phyloP scores from a whole-genome alignment of 2,888 invertebrate species.

The Orthosia cruda region DNA sequence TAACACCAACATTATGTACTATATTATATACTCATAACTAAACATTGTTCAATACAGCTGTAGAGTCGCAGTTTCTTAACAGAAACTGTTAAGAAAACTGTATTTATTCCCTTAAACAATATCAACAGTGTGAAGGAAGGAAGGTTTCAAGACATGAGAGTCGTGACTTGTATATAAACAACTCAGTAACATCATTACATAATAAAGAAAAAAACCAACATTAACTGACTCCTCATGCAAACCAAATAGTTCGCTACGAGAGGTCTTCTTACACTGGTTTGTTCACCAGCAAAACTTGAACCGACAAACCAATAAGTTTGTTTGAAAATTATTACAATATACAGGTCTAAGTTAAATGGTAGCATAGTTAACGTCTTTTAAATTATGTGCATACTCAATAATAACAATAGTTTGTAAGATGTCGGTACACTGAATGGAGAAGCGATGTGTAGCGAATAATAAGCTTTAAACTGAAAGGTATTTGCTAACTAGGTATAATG shows the following conservation, averaged over 20 bases:
- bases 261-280: conserved; percentile 47
- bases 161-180: conserved; percentile 72
- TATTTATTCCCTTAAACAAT: conserved; percentile 63
- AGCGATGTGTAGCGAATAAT: conserved; percentile 54
- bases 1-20: conserved; percentile 1
- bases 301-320: conserved; percentile 32
- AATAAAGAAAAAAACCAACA: conserved; percentile 48
- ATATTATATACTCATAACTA: not conserved
- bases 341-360: conserved; percentile 61
- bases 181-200: conserved; percentile 61
- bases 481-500: conserved; percentile 22
- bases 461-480: conserved; percentile 39
- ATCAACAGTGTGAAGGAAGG: conserved; percentile 66
- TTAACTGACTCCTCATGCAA: conserved; percentile 30
- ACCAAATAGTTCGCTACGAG: conserved; percentile 9
- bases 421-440: conserved; percentile 48
- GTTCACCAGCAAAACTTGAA: conserved; percentile 36
- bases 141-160: conserved; percentile 60
- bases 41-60: not conserved
- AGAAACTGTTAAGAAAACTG: conserved; percentile 12
- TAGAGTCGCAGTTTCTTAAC: conserved; percentile 10
- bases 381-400: conserved; percentile 69
- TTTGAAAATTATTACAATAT: conserved; percentile 43
- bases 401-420: conserved; percentile 56
- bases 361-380: conserved; percentile 41